Percentiles rank a stretch among this genome's conserved stretches.
Evolutionary conservation across 2,888 invertebrate genomes (phyloP).

Genomic region (Linyphia triangularis): DNA sequence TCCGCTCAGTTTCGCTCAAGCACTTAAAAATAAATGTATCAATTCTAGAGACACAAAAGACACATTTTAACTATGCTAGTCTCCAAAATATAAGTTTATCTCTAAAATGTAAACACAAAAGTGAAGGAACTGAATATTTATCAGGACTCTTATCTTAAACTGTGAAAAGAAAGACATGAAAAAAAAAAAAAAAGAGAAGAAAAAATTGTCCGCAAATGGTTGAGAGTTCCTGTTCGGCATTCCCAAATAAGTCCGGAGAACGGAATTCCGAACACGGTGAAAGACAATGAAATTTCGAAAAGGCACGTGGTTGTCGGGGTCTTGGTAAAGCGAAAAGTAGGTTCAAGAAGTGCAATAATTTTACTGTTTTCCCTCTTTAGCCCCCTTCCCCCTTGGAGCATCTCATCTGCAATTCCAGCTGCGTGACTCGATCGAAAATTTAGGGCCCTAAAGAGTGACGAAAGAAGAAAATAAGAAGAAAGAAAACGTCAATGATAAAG

Average conservation of each 20-base stretch:
- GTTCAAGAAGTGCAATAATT: constrained; percentile 58
- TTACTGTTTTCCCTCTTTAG: constrained; percentile 32
- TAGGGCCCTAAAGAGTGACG: constrained; percentile 27
- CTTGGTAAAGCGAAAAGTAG: constrained; percentile 30
- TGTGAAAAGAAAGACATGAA: background rate
- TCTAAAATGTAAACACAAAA: background rate
- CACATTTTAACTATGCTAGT: background rate
- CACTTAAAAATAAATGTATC: too few relatives aligned
- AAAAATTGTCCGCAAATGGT: constrained; percentile 23
- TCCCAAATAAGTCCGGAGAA: constrained; percentile 22
- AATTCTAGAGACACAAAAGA: too few relatives aligned
- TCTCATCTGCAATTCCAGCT: constrained; percentile 61
- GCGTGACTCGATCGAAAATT: constrained; percentile 54
- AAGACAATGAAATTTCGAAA: constrained; percentile 67
- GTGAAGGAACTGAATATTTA: constrained; percentile 38
- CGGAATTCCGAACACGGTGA: constrained; percentile 61
- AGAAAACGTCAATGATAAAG: constrained; percentile 57
- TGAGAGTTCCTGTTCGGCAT: constrained; percentile 30
- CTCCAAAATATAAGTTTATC: background rate
- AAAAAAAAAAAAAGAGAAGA: background rate
- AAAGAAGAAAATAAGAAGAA: constrained; percentile 19
- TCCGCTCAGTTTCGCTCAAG: too few relatives aligned
- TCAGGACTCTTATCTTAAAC: constrained; percentile 23
- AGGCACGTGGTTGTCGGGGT: constrained; percentile 22
- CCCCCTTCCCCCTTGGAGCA: background rate